Evolutionary conservation across 2,113 vertebrate genomes (phyloP).

Genomic region (Athene cunicularia): DNA sequence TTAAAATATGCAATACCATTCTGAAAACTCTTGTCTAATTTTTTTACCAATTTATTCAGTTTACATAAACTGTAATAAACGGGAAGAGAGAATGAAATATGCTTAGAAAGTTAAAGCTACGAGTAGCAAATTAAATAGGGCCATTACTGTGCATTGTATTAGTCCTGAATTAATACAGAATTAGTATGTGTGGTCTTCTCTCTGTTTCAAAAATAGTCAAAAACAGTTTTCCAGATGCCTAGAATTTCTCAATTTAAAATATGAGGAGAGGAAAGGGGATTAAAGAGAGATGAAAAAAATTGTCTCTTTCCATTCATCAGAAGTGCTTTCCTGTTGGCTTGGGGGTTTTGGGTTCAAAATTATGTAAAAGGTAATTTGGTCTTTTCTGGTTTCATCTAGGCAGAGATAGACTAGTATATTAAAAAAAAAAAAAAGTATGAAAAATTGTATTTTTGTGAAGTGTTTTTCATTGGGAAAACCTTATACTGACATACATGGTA

Average conservation of each 20-base stretch:
- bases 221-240: neutral
- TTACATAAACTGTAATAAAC: neutral
- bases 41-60: neutral
- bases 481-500: neutral
- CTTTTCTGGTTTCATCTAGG: neutral
- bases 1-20: neutral
- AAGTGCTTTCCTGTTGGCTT: neutral
- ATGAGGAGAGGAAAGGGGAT: neutral
- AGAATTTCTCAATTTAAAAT: neutral
- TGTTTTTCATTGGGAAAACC: neutral
- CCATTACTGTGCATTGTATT: neutral
- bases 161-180: neutral
- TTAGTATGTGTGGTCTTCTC: neutral
- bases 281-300: neutral
- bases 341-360: neutral
- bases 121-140: neutral
- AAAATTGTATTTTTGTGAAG: neutral
- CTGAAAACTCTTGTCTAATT: neutral
- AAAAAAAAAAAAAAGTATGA: neutral
- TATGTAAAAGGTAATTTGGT: neutral
- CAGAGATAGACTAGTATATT: neutral
- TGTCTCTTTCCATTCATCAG: neutral
- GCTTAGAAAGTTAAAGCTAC: neutral
- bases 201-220: constrained; percentile 1
- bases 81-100: neutral